These are phyloP conservation scores for Conger conger DNA, from an alignment of 2,113 vertebrate genomes.

Conservation along the genomic window DNA sequence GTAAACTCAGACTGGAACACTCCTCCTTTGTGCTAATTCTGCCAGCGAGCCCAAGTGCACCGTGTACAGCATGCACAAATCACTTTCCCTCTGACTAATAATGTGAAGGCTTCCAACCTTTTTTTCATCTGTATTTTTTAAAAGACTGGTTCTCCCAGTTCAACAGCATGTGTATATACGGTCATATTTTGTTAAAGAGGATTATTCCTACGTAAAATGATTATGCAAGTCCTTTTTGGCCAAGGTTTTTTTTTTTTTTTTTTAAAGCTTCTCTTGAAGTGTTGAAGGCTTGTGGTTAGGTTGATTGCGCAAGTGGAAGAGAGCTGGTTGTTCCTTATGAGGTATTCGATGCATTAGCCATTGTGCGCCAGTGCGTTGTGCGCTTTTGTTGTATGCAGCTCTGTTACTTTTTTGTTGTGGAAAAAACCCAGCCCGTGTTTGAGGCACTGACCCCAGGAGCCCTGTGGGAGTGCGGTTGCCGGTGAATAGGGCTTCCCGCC, in stretches of 20 bases:
- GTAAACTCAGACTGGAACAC: neutral
- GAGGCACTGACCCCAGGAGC: neutral
- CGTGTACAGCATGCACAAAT: neutral
- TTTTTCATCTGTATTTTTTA: neutral
- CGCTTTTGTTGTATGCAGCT: neutral
- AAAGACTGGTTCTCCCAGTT: neutral
- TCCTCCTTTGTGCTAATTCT: neutral
- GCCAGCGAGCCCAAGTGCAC: neutral
- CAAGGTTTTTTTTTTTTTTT: constrained; percentile 20
- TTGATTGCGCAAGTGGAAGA: neutral
- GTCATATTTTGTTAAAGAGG: neutral
- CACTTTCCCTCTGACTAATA: constrained; percentile 41
- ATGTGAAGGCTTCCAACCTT: neutral
- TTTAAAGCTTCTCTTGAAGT: constrained; percentile 6
- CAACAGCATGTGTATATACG: neutral
- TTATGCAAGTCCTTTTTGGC: constrained; percentile 45
- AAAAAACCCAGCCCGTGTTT: neutral
- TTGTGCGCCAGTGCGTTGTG: neutral
- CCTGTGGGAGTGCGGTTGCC: neutral
- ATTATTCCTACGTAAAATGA: neutral
- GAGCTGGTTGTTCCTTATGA: neutral
- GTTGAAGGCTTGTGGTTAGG: neutral
- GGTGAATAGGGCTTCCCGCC: neutral
- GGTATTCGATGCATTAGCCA: neutral
- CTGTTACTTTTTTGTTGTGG: neutral